These are phyloP conservation scores for Ophioninae sp. DNA, from an alignment of 2,888 invertebrate genomes.

Conservation along the genomic window DNA sequence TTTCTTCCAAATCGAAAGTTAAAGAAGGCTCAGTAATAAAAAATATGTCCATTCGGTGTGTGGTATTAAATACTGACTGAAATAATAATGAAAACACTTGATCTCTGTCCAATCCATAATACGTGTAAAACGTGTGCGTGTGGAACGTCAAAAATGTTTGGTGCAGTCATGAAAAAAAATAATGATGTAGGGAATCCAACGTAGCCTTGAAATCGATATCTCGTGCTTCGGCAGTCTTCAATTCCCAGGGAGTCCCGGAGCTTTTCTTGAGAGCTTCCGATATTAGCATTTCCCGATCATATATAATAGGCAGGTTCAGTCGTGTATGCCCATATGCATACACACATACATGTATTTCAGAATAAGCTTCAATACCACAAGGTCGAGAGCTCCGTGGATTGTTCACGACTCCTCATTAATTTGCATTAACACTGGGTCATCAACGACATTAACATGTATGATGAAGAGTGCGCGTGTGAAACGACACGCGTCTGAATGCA, in stretches of 20 bases:
- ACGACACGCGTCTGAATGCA: slow-evolving; percentile 7
- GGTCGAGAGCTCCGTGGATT: slow-evolving; percentile 19
- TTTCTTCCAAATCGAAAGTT: not conserved
- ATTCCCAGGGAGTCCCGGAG: not conserved
- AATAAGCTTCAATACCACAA: not conserved
- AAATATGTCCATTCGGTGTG: not conserved
- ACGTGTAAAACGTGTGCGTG: not conserved
- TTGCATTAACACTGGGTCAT: slow-evolving; percentile 52
- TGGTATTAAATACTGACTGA: not conserved
- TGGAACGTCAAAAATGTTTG: not conserved
- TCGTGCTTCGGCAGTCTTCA: not conserved
- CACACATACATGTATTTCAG: not conserved
- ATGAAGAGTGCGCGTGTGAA: slow-evolving; percentile 13
- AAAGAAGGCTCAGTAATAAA: not conserved
- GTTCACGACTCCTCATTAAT: slow-evolving; percentile 44
- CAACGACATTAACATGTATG: slow-evolving; percentile 34
- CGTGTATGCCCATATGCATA: not conserved
- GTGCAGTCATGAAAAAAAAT: not conserved
- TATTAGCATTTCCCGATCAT: not conserved
- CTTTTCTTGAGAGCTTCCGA: not conserved
- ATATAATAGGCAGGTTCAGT: not conserved
- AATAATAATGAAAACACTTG: not conserved
- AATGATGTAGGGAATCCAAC: not conserved
- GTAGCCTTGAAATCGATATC: not conserved
- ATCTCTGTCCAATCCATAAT: not conserved